Conservation (phyloP, 2,888 invertebrate species). For the Odontocerum albicorne region DNA sequence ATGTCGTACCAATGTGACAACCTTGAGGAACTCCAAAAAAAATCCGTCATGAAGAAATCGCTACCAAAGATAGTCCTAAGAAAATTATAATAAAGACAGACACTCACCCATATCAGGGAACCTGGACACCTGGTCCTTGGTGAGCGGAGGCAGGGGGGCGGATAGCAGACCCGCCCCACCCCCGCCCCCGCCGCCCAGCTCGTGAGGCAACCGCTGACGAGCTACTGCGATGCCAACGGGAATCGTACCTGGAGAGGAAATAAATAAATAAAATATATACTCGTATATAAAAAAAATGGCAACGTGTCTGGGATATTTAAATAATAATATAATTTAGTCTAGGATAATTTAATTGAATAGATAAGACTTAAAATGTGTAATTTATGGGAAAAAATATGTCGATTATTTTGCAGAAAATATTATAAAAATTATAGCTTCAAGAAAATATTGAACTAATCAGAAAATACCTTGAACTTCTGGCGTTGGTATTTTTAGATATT, state of each 20-base stretch:
- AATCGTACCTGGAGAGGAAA: conserved; percentile 57
- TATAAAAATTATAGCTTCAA: no score
- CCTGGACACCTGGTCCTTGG: conserved; percentile 38
- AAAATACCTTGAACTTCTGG: not conserved
- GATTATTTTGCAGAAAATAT: no score
- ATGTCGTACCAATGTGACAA: no score
- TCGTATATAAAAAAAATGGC: not conserved
- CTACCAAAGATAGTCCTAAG: no score
- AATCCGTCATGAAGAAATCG: no score
- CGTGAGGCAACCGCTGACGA: conserved; percentile 72
- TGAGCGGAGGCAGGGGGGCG: conserved; percentile 52
- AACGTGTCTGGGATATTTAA: not conserved
- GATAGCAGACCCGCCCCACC: conserved; percentile 58
- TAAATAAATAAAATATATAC: not conserved
- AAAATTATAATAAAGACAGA: not conserved
- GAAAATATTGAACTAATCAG: not conserved
- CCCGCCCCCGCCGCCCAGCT: conserved; percentile 57
- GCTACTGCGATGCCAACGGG: conserved; percentile 86
- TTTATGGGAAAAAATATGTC: not conserved
- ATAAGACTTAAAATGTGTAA: not conserved
- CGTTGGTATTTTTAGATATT: not conserved
- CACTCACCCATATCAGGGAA: conserved; percentile 32
- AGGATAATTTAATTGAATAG: no score
- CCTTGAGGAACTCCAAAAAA: no score
- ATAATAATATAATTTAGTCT: no score